A percentile compares a stretch with the other conserved stretches of the same genome.
These are phyloP conservation scores for Saccostrea echinata DNA, from an alignment of 1,140 invertebrate genomes.

Conservation along the genomic window DNA sequence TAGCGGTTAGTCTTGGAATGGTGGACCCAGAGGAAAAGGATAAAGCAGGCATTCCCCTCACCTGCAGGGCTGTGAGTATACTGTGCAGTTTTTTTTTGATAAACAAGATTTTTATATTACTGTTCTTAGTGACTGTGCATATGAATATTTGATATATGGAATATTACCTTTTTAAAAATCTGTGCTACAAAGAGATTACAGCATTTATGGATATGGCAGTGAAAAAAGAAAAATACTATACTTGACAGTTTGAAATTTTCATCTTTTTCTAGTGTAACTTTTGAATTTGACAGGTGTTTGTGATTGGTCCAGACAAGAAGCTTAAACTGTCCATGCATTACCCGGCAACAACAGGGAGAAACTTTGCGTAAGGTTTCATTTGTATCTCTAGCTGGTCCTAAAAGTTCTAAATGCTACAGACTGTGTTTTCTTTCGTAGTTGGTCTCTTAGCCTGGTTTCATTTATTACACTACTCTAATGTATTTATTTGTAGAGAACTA, in stretches of 20 bases:
- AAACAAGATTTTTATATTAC: no score
- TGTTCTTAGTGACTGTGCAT: no score
- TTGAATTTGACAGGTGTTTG: conserved; percentile 84
- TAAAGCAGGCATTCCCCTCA: conserved; percentile 88
- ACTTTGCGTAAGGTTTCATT: conserved; percentile 88
- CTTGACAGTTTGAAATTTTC: no score
- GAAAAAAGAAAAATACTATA: no score
- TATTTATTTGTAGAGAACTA: conserved; percentile 88
- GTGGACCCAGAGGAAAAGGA: conserved; percentile 92
- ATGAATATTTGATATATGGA: no score
- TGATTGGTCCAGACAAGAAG: conserved; percentile 92
- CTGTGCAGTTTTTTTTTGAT: neutral
- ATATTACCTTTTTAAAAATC: no score
- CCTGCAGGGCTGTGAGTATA: conserved; percentile 86
- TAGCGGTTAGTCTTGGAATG: conserved; percentile 92
- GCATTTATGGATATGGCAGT: no score
- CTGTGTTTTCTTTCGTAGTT: no score
- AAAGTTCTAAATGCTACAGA: no score
- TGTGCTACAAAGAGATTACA: no score
- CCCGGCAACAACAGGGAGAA: conserved; percentile 94
- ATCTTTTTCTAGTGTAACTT: no score
- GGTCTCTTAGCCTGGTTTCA: neutral
- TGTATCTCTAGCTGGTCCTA: no score
- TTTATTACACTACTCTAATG: neutral
- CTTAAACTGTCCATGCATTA: conserved; percentile 93